Percentiles rank a stretch among this genome's conserved stretches.
Evolutionary conservation across 2,888 invertebrate genomes (phyloP).

Genomic region (Andrena chrysosceles): DNA sequence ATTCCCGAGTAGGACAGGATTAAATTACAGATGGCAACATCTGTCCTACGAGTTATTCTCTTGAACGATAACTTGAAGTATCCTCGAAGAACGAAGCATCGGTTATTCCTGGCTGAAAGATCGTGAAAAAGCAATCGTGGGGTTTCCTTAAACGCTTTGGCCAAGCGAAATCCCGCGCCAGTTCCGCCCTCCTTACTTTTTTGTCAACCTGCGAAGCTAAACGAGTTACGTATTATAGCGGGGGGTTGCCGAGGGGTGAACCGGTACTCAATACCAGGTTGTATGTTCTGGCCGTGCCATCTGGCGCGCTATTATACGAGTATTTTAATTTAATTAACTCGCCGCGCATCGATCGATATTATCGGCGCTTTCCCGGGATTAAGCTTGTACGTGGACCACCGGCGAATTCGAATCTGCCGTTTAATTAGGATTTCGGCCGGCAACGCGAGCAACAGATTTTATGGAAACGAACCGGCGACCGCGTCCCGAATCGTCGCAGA

Average conservation of each 20-base stretch:
- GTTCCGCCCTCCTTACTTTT: conserved; percentile 74
- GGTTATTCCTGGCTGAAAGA: neutral
- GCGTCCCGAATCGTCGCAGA: conserved; percentile 22
- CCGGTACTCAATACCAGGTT: conserved; percentile 80
- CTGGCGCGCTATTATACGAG: conserved; percentile 84
- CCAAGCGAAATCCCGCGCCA: conserved; percentile 75
- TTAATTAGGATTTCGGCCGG: conserved; percentile 83
- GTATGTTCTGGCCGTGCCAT: conserved; percentile 82
- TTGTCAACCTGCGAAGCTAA: conserved; percentile 83
- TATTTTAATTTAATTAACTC: conserved; percentile 85
- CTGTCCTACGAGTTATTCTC: too few species aligned
- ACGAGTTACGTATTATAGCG: conserved; percentile 83
- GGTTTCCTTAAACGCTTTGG: conserved; percentile 78
- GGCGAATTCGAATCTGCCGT: conserved; percentile 82
- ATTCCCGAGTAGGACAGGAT: too few species aligned
- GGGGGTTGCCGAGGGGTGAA: conserved; percentile 63
- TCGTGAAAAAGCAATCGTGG: conserved; percentile 55
- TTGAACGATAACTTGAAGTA: too few species aligned
- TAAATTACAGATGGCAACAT: too few species aligned
- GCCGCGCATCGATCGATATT: conserved; percentile 83
- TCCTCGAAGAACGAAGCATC: too few species aligned
- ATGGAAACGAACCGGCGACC: conserved; percentile 72
- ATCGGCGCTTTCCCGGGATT: conserved; percentile 83
- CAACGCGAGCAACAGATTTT: conserved; percentile 82
- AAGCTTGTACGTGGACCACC: conserved; percentile 79